Percentiles rank a stretch among this genome's conserved stretches.
These are phyloP conservation scores for Ceratitis capitata DNA, from an alignment of 1,140 invertebrate species.

Conservation along the genomic window DNA sequence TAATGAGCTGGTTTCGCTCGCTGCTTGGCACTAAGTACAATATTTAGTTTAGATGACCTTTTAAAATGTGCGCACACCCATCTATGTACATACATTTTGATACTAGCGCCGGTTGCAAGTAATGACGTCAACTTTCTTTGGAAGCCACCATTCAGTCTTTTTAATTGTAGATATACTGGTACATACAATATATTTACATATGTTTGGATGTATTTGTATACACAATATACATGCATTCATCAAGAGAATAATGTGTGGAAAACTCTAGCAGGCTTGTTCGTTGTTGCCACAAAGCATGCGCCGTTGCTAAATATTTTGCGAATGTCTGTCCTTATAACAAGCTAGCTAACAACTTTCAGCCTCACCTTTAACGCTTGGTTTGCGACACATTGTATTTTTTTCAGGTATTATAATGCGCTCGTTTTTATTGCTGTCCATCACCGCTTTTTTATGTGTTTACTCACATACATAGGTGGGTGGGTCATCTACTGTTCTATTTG, in stretches of 20 bases:
- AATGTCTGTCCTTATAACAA: neutral
- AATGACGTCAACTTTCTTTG: neutral
- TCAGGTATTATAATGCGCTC: neutral
- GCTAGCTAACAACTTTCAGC: constrained; percentile 22
- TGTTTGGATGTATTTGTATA: neutral
- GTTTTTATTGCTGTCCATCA: neutral
- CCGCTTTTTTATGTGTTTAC: too few relatives aligned
- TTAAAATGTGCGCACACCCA: neutral
- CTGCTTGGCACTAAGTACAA: neutral
- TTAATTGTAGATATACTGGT: neutral
- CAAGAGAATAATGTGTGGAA: neutral
- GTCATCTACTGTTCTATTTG: constrained; percentile 19
- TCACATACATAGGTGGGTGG: neutral
- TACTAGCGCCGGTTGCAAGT: neutral
- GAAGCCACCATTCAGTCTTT: neutral
- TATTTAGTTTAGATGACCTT: neutral
- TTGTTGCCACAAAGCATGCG: constrained; percentile 20
- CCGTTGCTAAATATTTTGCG: neutral
- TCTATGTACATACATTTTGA: too few relatives aligned
- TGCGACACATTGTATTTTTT: constrained; percentile 23
- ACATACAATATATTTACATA: neutral
- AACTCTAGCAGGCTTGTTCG: neutral
- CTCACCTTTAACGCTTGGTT: constrained; percentile 29
- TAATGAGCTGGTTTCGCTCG: neutral
- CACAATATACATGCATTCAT: too few relatives aligned